A percentile compares a stretch with the other conserved stretches of the same genome.
Conservation (phyloP, 1,140 invertebrate species). For the Drosophila ogumai region DNA sequence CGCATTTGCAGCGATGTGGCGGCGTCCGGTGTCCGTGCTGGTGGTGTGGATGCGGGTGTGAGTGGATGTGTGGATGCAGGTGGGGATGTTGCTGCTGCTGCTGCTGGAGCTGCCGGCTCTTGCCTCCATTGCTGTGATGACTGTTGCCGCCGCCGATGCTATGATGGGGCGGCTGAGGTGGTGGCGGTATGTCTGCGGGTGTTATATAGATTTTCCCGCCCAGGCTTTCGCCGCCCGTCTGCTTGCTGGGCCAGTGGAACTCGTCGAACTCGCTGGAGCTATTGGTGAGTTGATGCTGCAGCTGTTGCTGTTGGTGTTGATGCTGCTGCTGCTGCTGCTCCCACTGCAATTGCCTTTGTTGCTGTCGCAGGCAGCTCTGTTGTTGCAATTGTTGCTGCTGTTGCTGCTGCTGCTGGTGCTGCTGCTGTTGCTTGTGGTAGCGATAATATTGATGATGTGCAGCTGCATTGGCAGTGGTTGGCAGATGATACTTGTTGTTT, state of each 20-base stretch:
- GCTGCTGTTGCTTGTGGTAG: constrained; percentile 66
- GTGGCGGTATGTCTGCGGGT: constrained; percentile 78
- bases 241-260: constrained; percentile 76
- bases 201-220: constrained; percentile 80
- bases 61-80: constrained; percentile 35
- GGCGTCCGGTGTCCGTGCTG: constrained; percentile 67
- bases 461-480: constrained; percentile 61
- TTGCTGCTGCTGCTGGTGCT: constrained; percentile 40
- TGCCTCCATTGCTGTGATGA: constrained; percentile 53
- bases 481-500: constrained; percentile 63
- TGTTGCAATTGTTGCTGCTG: constrained; percentile 61
- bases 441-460: constrained; percentile 81
- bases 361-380: constrained; percentile 64
- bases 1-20: constrained; percentile 77
- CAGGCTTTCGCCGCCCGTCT: constrained; percentile 34
- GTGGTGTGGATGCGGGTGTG: constrained; percentile 49
- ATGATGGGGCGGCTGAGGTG: constrained; percentile 70
- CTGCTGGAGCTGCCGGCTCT: constrained; percentile 32
- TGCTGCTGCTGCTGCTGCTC: constrained; percentile 59
- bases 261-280: constrained; percentile 76
- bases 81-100: constrained; percentile 35
- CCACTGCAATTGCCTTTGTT: constrained; percentile 59
- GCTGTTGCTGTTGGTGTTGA: constrained; percentile 48
- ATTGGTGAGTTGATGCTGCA: constrained; percentile 66
- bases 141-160: constrained; percentile 26